A percentile compares a stretch with the other conserved stretches of the same genome.
phyloP scores from a whole-genome alignment of 2,888 invertebrate species.

The Cacoxenus indagator region DNA sequence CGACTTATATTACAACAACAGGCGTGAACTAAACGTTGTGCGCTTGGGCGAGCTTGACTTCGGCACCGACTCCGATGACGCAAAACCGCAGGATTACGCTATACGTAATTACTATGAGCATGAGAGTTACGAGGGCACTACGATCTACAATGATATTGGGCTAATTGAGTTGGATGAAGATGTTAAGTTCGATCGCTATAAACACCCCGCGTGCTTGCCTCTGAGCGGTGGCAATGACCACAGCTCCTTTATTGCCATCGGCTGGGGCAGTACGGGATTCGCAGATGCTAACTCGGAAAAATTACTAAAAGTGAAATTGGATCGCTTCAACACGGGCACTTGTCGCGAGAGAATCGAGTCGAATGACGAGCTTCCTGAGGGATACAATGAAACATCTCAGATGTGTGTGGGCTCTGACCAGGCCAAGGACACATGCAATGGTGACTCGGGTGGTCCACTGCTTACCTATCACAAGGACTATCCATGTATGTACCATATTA shows the following conservation, averaged over 20 bases:
- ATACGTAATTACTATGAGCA: slow-evolving; percentile 62
- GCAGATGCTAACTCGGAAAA: slow-evolving; percentile 60
- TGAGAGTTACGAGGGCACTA: slow-evolving; percentile 65
- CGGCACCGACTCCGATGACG: slow-evolving; percentile 54
- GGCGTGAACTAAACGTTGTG: slow-evolving; percentile 55
- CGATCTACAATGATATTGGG: slow-evolving; percentile 74
- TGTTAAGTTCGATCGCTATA: slow-evolving; percentile 67
- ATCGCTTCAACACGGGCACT: slow-evolving; percentile 56
- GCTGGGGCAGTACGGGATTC: slow-evolving; percentile 72
- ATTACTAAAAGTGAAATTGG: slow-evolving; percentile 73
- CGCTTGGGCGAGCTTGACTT: slow-evolving; percentile 65
- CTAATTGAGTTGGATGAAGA: slow-evolving; percentile 69
- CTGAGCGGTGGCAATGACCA: slow-evolving; percentile 36
- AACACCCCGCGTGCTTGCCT: slow-evolving; percentile 72
- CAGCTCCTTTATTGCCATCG: slow-evolving; percentile 68
- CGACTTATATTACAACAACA: slow-evolving; percentile 30
- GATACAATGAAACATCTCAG: slow-evolving; percentile 45
- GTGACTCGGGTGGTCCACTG: slow-evolving; percentile 64
- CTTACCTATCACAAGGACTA: slow-evolving; percentile 50
- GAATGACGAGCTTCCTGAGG: slow-evolving; percentile 42
- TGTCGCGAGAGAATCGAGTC: slow-evolving; percentile 40
- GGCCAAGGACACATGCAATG: slow-evolving; percentile 58
- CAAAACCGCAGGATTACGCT: slow-evolving; percentile 58
- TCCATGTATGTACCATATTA: slow-evolving; percentile 58
- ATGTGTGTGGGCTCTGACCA: slow-evolving; percentile 57